Evolutionary conservation across 2,888 invertebrate species (phyloP).

Genomic region (Thalpophila matura): DNA sequence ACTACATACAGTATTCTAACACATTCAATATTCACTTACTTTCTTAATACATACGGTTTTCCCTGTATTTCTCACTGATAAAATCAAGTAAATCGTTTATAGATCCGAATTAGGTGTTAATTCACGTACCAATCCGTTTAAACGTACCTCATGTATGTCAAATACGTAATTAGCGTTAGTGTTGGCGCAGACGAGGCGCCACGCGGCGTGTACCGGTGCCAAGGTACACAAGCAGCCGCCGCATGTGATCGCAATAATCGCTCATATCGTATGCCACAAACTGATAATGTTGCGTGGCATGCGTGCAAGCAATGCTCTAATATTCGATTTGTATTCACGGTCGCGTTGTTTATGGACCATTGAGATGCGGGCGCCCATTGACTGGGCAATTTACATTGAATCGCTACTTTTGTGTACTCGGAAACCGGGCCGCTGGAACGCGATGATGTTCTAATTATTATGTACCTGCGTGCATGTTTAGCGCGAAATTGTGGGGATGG

Average conservation of each 20-base stretch:
- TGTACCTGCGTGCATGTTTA: conserved; percentile 39
- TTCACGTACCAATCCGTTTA: conserved; percentile 56
- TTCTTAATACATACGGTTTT: conserved; percentile 9
- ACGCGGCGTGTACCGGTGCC: conserved; percentile 61
- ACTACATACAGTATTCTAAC: neutral
- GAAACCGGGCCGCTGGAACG: conserved; percentile 65
- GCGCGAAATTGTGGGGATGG: conserved; percentile 27
- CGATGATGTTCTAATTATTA: conserved; percentile 77
- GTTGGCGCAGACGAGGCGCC: conserved; percentile 47
- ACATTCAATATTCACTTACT: neutral
- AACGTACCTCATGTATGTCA: conserved; percentile 59
- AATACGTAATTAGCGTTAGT: conserved; percentile 68
- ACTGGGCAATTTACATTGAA: conserved; percentile 84
- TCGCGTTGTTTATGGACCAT: conserved; percentile 88
- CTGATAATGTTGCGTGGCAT: conserved; percentile 79
- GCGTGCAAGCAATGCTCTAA: conserved; percentile 80
- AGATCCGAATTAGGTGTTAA: conserved; percentile 59
- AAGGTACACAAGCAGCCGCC: conserved; percentile 68
- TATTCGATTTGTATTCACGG: conserved; percentile 89
- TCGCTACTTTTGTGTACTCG: conserved; percentile 82
- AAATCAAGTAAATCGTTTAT: conserved; percentile 52
- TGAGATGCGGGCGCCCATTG: conserved; percentile 85
- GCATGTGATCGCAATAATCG: conserved; percentile 74
- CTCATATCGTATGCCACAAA: conserved; percentile 72
- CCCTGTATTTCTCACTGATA: conserved; percentile 21